Evolutionary conservation across 92 coral and sea anemone genomes (phyloP).

Genomic region (Epizoanthus scotinus): DNA sequence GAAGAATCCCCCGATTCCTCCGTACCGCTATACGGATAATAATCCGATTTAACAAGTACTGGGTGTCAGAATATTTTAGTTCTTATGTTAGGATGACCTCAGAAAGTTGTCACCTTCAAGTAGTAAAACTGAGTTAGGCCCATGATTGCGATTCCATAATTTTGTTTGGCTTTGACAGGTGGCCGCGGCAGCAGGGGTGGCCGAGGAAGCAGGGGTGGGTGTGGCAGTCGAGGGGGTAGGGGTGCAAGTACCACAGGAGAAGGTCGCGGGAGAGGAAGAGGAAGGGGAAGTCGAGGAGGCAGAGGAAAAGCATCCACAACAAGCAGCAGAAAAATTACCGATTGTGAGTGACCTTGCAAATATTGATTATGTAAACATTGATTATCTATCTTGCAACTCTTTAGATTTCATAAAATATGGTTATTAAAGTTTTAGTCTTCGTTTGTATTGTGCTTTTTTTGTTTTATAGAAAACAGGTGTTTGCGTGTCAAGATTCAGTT

Average conservation of each 20-base stretch:
- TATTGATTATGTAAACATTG: not conserved
- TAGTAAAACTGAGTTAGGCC: not conserved
- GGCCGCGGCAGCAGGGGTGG: constrained; percentile 33
- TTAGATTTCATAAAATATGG: too few species aligned
- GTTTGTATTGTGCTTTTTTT: too few species aligned
- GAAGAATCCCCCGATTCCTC: too few species aligned
- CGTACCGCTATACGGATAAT: too few species aligned
- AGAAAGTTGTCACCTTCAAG: too few species aligned
- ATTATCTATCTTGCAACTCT: too few species aligned
- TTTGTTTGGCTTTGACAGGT: constrained; percentile 5
- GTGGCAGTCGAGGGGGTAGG: constrained; percentile 53
- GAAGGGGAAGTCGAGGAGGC: constrained; percentile 62
- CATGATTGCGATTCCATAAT: not conserved
- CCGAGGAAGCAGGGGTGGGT: constrained; percentile 57
- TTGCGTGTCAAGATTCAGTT: too few species aligned
- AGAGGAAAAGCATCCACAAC: constrained; percentile 45
- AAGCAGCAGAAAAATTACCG: constrained; percentile 65
- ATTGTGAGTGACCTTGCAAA: constrained; percentile 60
- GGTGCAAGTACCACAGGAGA: constrained; percentile 59
- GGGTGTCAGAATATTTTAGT: too few species aligned
- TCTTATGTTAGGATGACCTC: too few species aligned
- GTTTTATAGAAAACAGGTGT: too few species aligned
- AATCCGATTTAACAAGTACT: too few species aligned
- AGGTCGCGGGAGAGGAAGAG: constrained; percentile 85
- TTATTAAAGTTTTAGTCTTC: too few species aligned